Base-by-base conservation (phyloP, 2,113 vertebrate genomes). In the Eublepharis macularius region DNA sequence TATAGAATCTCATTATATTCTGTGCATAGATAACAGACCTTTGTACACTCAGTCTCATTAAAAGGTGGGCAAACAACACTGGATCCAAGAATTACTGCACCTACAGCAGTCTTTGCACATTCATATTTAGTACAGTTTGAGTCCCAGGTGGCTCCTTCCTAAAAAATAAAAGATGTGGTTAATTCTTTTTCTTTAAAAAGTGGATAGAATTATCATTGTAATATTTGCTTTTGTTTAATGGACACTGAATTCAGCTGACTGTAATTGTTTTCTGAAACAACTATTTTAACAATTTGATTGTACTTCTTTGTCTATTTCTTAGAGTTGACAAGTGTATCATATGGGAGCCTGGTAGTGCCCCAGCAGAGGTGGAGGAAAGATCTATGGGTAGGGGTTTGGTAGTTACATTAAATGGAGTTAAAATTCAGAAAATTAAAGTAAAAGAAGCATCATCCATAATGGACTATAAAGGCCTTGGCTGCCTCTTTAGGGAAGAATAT, bases 11-110 rank as follows among this genome's bases (percentile, higher is more conserved):
- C 29, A 60, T 34, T 82, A 36, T 13, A 43, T 32, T 57, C 29
- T 9, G 36, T 45, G 41, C 10, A 36, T 14, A 63, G 87, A 92
- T 36, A 94, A 95, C 98, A 96, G 96, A 99, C 99, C 98, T 99
- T 98, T 96, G 97, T 95, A 93, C 99, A 99, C 77, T 99, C 98
- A 54, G 97, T 97, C 91, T 99, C 98, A 93, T 99, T 99, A 91
- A 99, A 99, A 6, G 98, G 98, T 3, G 98, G 99, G n/a, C 99
- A 99, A 92, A 98, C 94, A 86, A 99, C 96, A 83, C 96, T 96
- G 29, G 98, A 99, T 73, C 94, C 98, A 78, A 99, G 92, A 88
- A 97, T 93, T 91, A 97, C 86, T 1, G 97, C 95, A 80, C 98
- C 98, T 19, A 96, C 96, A 4, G 96, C 85, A 60, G 98, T 98